Base-by-base conservation (phyloP, 2,113 vertebrate genomes). In the Pycnonotus jocosus region DNA sequence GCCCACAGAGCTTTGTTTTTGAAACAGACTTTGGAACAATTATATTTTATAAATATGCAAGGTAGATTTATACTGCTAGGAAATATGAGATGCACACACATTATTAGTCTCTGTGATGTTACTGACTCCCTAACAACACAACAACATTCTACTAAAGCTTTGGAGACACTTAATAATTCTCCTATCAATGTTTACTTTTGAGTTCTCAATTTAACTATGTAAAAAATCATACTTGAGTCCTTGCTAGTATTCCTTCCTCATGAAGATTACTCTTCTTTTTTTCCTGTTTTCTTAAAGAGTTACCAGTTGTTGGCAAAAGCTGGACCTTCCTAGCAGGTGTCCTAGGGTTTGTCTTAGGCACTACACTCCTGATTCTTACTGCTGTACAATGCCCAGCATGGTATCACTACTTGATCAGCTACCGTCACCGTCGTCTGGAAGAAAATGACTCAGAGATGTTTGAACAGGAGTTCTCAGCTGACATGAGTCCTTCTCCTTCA, bases 291-390 rank as follows among this genome's bases (percentile, higher is more conserved):
- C 93, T 85, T 87, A 33, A 90, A 97, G 96, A 25, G n/a, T 24
- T 91, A 66, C 92, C 79, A 85, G 50, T 66, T 53, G 16, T 78
- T n/a, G 98, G 98, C 21, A 98, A 98, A 98, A 98, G 97, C 1
- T 99, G 99, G 99, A 98, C 97, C 94, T 98, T 99, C 90, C 97
- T 99, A 22, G 94, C 85, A 0, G 98, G 98, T 25, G 98, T 99
- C 20, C 73, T 97, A 12, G 91, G 94, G 56, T 97, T 98, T 85
- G 98, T 98, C 7, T 56, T 98, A n/a, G 45, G 94, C 57, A 98
- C 97, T 22, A 98, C 98, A 23, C 35, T 97, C 47, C 82, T 99
- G 94, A 98, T 99, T 35, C 50, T 98, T 9, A 97, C 96, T 50
- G 98, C 98, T 74, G 81, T 98, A 84, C 99, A 99, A 95, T 99